Evolutionary conservation across 2,113 vertebrate genomes (phyloP).

Genomic region (Nematolebias whitei): DNA sequence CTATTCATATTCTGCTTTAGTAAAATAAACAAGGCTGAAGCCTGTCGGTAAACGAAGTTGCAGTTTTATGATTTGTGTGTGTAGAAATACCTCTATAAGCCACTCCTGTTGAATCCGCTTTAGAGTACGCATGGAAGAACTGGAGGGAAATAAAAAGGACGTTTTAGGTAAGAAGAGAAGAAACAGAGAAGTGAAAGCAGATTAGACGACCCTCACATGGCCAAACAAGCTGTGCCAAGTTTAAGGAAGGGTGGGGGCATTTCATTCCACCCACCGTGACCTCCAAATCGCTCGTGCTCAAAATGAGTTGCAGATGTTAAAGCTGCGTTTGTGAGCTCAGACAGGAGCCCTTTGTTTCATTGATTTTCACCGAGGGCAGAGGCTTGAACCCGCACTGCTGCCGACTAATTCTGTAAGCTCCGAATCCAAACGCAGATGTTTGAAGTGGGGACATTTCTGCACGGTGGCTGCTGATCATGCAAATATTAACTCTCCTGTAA

Average conservation of each 20-base stretch:
- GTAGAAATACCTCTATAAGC: constrained; percentile 72
- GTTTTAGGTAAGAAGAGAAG: background rate
- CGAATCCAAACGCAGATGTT: constrained; percentile 30
- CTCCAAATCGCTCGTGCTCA: constrained; percentile 51
- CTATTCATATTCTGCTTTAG: background rate
- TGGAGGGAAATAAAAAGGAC: constrained; percentile 58
- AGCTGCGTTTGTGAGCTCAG: constrained; percentile 34
- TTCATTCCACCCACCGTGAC: constrained; percentile 33
- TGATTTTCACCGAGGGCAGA: constrained; percentile 13
- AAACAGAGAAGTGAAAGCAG: constrained; percentile 25
- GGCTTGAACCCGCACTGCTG: constrained; percentile 12
- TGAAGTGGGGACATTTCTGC: constrained; percentile 3
- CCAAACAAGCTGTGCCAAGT: constrained; percentile 31
- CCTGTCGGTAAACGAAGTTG: background rate
- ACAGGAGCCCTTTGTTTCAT: constrained; percentile 61
- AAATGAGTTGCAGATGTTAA: constrained; percentile 71
- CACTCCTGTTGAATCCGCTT: constrained; percentile 67
- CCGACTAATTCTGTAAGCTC: constrained; percentile 31
- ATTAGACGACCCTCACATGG: constrained; percentile 22
- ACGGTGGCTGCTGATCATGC: constrained; percentile 1
- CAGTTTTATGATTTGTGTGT: background rate
- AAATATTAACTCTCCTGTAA: background rate
- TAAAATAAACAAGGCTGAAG: background rate
- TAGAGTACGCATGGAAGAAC: constrained; percentile 89
- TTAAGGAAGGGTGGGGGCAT: background rate